Percentiles rank a stretch among this genome's conserved stretches.
Evolutionary conservation across 2,113 vertebrate species (phyloP).

Genomic region (Alouatta palliata): DNA sequence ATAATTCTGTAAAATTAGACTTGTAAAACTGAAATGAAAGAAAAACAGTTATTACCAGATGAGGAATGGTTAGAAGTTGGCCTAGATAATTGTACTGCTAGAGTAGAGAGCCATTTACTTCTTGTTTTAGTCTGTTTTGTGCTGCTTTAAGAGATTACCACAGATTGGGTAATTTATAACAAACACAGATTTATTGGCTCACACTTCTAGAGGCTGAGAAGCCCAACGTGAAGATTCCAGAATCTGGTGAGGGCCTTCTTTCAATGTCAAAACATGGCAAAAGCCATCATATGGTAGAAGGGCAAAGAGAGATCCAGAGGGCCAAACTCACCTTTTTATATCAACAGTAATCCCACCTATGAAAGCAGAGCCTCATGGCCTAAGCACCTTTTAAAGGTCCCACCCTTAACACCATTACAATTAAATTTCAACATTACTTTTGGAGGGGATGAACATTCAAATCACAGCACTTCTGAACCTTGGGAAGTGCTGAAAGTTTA

Average conservation of each 20-base stretch:
- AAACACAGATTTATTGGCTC: neutral
- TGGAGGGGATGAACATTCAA: neutral
- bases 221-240: no score
- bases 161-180: neutral
- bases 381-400: neutral
- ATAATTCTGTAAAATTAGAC: conserved; percentile 11
- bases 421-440: neutral
- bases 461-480: neutral
- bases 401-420: neutral
- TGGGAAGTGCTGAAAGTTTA: neutral
- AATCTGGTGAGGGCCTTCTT: neutral
- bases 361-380: neutral
- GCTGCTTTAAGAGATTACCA: neutral
- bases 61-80: neutral
- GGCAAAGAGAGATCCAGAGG: neutral
- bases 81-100: neutral
- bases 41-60: neutral
- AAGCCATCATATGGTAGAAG: neutral
- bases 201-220: neutral
- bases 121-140: neutral
- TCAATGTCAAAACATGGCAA: no score
- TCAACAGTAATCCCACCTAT: neutral
- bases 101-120: neutral
- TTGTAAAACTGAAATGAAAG: conserved; percentile 8
- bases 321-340: neutral